Evolutionary conservation across 1,140 invertebrate species (phyloP).

Genomic region (Rhopalosiphum maidis): DNA sequence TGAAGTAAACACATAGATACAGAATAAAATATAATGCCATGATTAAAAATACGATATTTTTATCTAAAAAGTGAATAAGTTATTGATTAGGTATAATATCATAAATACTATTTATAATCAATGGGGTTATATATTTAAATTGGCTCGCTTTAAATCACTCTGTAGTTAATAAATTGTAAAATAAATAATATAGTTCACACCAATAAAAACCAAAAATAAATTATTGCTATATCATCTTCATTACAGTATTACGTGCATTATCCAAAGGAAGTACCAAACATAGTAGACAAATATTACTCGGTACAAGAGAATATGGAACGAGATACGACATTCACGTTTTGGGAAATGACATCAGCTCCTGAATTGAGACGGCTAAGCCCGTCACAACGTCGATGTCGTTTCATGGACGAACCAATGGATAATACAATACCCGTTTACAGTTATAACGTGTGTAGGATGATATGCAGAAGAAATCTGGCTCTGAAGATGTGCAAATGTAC

Average conservation of each 20-base stretch:
- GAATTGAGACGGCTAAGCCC: slow-evolving; percentile 65
- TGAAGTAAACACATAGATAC: not conserved
- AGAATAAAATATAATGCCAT: not conserved
- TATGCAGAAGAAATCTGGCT: slow-evolving; percentile 69
- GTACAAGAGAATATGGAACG: slow-evolving; percentile 63
- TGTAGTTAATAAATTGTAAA: not conserved
- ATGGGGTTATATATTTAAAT: too few species aligned
- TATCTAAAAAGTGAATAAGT: not conserved
- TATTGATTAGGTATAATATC: too few species aligned
- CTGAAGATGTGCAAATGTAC: slow-evolving; percentile 69
- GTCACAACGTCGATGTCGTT: slow-evolving; percentile 71
- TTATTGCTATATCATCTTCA: not conserved
- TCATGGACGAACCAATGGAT: slow-evolving; percentile 68
- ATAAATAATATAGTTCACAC: not conserved
- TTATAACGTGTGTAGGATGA: slow-evolving; percentile 72
- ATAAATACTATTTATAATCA: too few species aligned
- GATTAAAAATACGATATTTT: not conserved
- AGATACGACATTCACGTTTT: slow-evolving; percentile 65
- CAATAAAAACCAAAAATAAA: not conserved
- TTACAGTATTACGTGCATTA: slow-evolving; percentile 68
- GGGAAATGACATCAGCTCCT: slow-evolving; percentile 65
- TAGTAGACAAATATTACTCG: slow-evolving; percentile 61
- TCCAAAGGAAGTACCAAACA: slow-evolving; percentile 66
- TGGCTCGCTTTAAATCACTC: not conserved
- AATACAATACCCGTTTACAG: slow-evolving; percentile 71